A percentile compares a stretch with the other conserved stretches of the same genome.
Conservation (phyloP, 2,888 invertebrate species). For the Tipula vernalis region DNA sequence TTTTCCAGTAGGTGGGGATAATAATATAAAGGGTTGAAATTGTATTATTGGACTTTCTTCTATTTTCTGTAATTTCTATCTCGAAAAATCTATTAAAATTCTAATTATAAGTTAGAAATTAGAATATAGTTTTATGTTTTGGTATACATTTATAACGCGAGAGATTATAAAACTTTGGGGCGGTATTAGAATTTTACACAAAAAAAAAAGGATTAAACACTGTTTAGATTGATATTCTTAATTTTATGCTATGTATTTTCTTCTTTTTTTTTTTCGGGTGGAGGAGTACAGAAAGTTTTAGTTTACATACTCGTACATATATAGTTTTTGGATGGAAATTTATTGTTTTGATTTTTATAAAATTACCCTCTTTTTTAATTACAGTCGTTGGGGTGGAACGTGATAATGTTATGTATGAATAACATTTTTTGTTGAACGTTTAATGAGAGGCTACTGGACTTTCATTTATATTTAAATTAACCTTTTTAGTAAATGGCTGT, state of each 20-base stretch:
- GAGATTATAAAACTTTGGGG: conserved; percentile 4
- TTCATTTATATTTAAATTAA: background rate
- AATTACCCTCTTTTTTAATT: background rate
- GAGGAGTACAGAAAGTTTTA: background rate
- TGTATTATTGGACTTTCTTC: background rate
- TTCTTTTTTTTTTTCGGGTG: background rate
- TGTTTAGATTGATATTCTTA: background rate
- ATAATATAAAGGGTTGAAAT: background rate
- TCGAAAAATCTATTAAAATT: background rate
- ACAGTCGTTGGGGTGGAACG: background rate
- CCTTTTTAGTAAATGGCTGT: background rate
- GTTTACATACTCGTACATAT: background rate
- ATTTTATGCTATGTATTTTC: background rate
- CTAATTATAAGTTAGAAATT: background rate
- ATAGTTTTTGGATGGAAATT: background rate
- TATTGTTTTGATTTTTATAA: background rate
- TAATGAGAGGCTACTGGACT: background rate
- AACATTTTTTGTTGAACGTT: background rate
- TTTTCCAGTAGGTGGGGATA: background rate
- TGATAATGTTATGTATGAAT: background rate
- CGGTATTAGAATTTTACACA: background rate
- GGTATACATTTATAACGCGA: conserved; percentile 4
- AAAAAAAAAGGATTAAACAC: background rate
- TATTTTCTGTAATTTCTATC: background rate
- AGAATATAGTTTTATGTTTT: background rate